phyloP scores from a whole-genome alignment of 2,888 invertebrate species.

The Muschampia plurimacula region DNA sequence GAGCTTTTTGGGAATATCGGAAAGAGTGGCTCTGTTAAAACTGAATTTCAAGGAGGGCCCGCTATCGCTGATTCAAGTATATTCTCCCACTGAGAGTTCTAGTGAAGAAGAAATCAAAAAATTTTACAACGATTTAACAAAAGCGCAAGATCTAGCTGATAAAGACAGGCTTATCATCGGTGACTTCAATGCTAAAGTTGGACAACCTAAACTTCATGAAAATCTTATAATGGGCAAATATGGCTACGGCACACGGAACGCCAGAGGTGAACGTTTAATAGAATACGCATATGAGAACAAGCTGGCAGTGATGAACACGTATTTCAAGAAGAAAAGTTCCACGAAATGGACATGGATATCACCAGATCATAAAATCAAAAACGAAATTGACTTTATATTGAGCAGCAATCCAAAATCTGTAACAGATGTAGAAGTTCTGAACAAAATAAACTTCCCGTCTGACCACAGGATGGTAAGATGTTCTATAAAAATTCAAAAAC shows the following conservation, averaged over 20 bases:
- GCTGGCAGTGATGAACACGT: not conserved
- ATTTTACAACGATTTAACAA: conserved; percentile 23
- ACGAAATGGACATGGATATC: too few relatives aligned
- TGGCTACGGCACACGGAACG: not conserved
- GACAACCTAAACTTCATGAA: not conserved
- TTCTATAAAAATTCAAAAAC: too few relatives aligned
- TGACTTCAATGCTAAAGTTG: conserved; percentile 8
- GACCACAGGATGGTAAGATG: too few relatives aligned
- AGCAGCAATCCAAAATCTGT: too few relatives aligned
- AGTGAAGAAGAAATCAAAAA: conserved; percentile 8
- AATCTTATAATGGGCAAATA: not conserved
- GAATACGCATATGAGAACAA: not conserved
- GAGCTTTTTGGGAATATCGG: not conserved
- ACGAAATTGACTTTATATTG: too few relatives aligned
- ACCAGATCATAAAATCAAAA: too few relatives aligned
- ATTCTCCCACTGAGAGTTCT: conserved; percentile 21
- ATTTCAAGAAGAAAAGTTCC: too few relatives aligned
- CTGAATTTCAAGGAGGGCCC: not conserved
- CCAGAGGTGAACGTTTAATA: not conserved
- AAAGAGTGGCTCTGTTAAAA: conserved; percentile 14
- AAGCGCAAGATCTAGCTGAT: conserved; percentile 1
- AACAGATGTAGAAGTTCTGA: too few relatives aligned
- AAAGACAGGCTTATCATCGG: not conserved
- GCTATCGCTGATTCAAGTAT: conserved; percentile 16
- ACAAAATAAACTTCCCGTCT: too few relatives aligned